Percentiles rank a stretch among this genome's conserved stretches.
Evolutionary conservation across 2,888 invertebrate genomes (phyloP).

Genomic region (Itoplectis maculator): DNA sequence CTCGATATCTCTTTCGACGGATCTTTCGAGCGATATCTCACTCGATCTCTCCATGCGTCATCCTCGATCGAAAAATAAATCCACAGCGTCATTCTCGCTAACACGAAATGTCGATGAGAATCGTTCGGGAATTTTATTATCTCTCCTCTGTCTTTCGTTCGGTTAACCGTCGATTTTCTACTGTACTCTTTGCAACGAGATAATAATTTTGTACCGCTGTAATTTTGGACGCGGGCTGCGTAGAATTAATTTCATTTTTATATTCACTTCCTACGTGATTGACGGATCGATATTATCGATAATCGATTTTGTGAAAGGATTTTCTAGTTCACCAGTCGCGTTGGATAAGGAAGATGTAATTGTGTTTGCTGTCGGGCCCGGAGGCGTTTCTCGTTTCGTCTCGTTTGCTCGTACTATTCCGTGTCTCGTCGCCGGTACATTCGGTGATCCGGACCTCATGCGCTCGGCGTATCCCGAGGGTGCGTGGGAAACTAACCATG

Average conservation of each 20-base stretch:
- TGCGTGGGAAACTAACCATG: constrained; percentile 77
- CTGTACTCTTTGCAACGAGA: constrained; percentile 37
- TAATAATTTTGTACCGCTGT: constrained; percentile 37
- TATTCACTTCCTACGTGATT: constrained; percentile 32
- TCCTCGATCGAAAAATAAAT: constrained; percentile 47
- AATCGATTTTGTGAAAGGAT: constrained; percentile 26
- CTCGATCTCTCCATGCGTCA: constrained; percentile 60
- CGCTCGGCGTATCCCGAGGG: constrained; percentile 60
- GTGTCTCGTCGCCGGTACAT: constrained; percentile 12
- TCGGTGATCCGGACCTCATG: constrained; percentile 38
- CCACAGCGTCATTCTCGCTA: constrained; percentile 53
- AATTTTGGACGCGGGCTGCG: not conserved
- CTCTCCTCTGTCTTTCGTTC: constrained; percentile 29
- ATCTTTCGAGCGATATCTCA: constrained; percentile 44
- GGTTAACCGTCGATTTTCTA: not conserved
- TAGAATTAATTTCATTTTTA: constrained; percentile 37
- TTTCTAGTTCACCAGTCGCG: constrained; percentile 29
- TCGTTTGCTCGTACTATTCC: constrained; percentile 42
- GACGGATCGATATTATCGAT: constrained; percentile 44
- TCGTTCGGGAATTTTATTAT: constrained; percentile 30
- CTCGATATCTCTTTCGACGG: constrained; percentile 28
- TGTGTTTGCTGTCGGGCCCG: constrained; percentile 29
- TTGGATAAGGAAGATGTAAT: constrained; percentile 32
- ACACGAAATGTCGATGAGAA: constrained; percentile 59
- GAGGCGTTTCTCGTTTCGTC: constrained; percentile 42